Base-by-base conservation (phyloP, 1,140 invertebrate genomes). In the Drosophila trapezifrons region DNA sequence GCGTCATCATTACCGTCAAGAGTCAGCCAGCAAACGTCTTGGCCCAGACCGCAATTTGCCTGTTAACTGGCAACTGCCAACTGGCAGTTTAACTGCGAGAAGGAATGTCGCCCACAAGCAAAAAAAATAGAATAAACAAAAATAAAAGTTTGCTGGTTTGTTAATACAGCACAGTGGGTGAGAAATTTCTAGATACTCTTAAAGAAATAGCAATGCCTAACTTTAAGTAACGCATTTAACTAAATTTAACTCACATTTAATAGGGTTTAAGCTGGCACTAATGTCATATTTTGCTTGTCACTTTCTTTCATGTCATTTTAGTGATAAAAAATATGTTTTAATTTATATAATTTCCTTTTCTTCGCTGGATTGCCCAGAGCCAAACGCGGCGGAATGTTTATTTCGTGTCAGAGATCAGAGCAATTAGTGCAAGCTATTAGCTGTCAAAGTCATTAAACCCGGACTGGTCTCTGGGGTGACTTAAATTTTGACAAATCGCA, bases 391-490 rank as follows among this genome's bases (percentile, higher is more conserved):
- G 13, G 43, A 66, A 76, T 76, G 73, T 66, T 66, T 57, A 45
- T 51, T 45, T 47, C 47, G 73, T 76, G 72, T 46, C 73, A 76
- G 60, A 57, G 73, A 76, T 76, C 73, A 76, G 32, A 66, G 73
- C 73, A 76, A 76, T 76, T 76, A 76, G 60, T 76, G 72, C 47
- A 47, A 76, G 72, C 73, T 76, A 76, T 76, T 76, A 76, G 73
- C 62, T 76, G 72, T 56, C 73, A 76, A 75, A 66, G 72, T 27
- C 58, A 75, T 75, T 75, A 75, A 56, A 46, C 40, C 9, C 51
- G 32, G 15, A 32, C 40, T 56, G 38, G 49, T 66, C 73, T 65
- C 60, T 76, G 52, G 71, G 73, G 73, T 25, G 32, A 51, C 52
- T 75, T 65, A 10, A 76, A 52, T 45, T 67, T 57, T 76, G 73